Conservation (phyloP, 2,113 vertebrate species). For the Clupea harengus region DNA sequence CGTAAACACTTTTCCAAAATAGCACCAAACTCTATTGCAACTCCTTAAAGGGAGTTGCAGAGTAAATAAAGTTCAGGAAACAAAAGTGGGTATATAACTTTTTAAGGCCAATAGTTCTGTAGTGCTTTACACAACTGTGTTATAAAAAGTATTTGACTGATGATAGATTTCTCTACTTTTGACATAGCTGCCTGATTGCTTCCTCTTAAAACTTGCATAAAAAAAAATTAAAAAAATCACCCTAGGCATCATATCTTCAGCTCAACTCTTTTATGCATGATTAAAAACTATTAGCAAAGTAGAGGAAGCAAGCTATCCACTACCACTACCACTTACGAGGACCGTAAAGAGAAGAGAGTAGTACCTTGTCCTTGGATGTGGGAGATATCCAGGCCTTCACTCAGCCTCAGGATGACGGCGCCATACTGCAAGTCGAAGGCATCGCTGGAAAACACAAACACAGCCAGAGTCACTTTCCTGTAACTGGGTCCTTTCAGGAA, state of each 20-base stretch:
- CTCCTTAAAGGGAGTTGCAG: background rate
- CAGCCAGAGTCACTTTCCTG: background rate
- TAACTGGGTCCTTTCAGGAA: background rate
- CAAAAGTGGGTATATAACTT: background rate
- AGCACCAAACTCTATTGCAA: background rate
- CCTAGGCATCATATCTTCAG: background rate
- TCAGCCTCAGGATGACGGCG: conserved; percentile 87
- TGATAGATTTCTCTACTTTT: background rate
- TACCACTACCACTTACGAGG: background rate
- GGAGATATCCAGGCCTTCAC: conserved; percentile 93
- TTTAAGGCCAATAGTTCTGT: background rate
- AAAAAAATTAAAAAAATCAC: background rate
- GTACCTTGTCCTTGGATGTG: conserved; percentile 97
- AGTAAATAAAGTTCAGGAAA: background rate
- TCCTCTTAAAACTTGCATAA: background rate
- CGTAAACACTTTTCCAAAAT: background rate
- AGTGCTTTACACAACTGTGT: background rate
- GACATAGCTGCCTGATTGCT: background rate
- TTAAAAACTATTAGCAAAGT: background rate
- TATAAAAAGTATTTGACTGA: background rate
- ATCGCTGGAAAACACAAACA: conserved; percentile 73
- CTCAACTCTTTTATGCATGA: background rate
- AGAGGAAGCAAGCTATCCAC: background rate
- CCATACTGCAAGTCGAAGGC: conserved; percentile 96
- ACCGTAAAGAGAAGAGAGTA: background rate